phyloP scores from a whole-genome alignment of 2,113 vertebrate genomes.

The Ailuropoda melanoleuca region DNA sequence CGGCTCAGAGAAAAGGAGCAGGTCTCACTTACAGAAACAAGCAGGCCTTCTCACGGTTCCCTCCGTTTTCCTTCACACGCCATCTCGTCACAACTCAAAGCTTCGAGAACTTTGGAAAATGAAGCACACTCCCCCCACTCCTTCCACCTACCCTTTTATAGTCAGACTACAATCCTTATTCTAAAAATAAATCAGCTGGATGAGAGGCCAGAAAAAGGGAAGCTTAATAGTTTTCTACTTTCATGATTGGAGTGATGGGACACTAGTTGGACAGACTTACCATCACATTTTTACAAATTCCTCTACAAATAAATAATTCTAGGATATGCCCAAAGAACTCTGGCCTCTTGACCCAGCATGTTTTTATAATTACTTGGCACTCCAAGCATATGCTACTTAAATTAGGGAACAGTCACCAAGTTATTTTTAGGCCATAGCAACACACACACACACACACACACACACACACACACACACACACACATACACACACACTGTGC shows the following conservation, averaged over 20 bases:
- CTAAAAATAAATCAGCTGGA: conserved; percentile 64
- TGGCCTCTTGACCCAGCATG: conserved; percentile 39
- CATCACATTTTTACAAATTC: conserved; percentile 48
- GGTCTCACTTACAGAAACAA: fast-evolving
- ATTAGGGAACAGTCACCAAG: conserved; percentile 75
- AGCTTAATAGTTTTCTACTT: conserved; percentile 34
- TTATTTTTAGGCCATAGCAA: conserved; percentile 83
- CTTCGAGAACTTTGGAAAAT: not conserved
- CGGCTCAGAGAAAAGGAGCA: not conserved
- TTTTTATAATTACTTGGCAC: conserved; percentile 74
- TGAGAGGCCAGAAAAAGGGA: conserved; percentile 55
- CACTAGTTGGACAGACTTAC: conserved; percentile 32
- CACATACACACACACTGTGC: not conserved
- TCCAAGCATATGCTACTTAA: conserved; percentile 61
- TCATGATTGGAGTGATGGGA: not conserved
- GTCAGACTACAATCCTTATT: conserved; percentile 51
- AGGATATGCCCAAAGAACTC: conserved; percentile 48
- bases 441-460: conserved; percentile 50
- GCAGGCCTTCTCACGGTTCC: not conserved
- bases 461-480: not conserved
- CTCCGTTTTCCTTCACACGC: not conserved
- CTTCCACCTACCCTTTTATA: conserved; percentile 63
- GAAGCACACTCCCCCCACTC: not conserved
- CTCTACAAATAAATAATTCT: conserved; percentile 59
- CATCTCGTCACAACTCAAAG: not conserved